A percentile compares a stretch with the other conserved stretches of the same genome.
Evolutionary conservation across 2,888 invertebrate genomes (phyloP).

Genomic region (Apamea epomidion): DNA sequence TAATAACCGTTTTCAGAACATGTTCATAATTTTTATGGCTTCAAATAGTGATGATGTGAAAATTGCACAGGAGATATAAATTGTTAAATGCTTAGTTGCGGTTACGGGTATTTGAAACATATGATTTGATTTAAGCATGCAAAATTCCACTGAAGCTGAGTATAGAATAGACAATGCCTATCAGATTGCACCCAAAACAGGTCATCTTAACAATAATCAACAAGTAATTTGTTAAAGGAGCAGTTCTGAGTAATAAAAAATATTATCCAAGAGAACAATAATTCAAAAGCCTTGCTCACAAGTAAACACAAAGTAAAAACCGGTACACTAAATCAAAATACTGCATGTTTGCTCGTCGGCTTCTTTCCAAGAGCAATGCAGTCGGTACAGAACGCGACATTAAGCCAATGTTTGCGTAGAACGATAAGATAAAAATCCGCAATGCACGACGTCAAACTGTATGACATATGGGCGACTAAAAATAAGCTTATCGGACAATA

Average conservation of each 20-base stretch:
- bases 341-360: slow-evolving; percentile 48
- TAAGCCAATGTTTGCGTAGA: slow-evolving; percentile 62
- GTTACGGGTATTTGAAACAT: neutral
- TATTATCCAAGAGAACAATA: slow-evolving; percentile 5
- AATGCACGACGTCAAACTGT: slow-evolving; percentile 62
- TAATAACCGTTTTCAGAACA: slow-evolving; percentile 57
- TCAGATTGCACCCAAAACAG: neutral
- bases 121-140: slow-evolving; percentile 3
- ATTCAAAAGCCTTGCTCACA: slow-evolving; percentile 6
- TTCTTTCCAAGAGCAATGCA: slow-evolving; percentile 58
- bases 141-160: neutral
- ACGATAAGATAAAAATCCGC: slow-evolving; percentile 77
- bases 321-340: slow-evolving; percentile 45
- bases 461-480: slow-evolving; percentile 66
- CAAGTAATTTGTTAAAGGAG: neutral
- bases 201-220: neutral
- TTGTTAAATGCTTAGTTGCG: neutral
- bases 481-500: slow-evolving; percentile 67
- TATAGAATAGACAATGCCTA: neutral
- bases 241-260: neutral
- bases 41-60: slow-evolving; percentile 38
- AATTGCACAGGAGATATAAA: slow-evolving; percentile 23
- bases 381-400: slow-evolving; percentile 52
- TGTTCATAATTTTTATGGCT: slow-evolving; percentile 44
- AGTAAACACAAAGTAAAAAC: slow-evolving; percentile 31